Conservation (phyloP, 2,888 invertebrate species). For the Chrysopilus asiliformis region DNA sequence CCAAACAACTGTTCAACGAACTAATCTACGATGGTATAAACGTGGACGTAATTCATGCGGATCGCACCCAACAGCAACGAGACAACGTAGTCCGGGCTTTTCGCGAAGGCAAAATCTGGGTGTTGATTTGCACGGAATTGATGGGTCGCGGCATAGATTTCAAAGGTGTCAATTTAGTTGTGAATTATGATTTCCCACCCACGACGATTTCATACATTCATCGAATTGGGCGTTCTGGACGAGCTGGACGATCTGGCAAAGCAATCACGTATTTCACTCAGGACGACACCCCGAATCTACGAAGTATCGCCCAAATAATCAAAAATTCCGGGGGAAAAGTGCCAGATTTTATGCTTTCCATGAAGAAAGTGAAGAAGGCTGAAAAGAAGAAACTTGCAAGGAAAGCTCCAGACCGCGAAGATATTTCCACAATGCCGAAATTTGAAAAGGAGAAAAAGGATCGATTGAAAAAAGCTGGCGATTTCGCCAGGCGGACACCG, state of each 20-base stretch:
- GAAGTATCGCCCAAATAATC: slow-evolving; percentile 84
- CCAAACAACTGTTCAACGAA: slow-evolving; percentile 82
- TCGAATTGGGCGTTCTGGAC: slow-evolving; percentile 77
- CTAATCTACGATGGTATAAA: slow-evolving; percentile 84
- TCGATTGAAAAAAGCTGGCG: slow-evolving; percentile 6
- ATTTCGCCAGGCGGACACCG: too few relatives aligned
- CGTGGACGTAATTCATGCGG: slow-evolving; percentile 87
- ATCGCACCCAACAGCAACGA: slow-evolving; percentile 75
- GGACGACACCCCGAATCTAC: slow-evolving; percentile 70
- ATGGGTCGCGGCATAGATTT: slow-evolving; percentile 96
- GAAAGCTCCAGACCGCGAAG: slow-evolving; percentile 49
- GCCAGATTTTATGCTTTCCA: slow-evolving; percentile 75
- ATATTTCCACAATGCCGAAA: slow-evolving; percentile 45
- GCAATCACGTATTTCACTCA: slow-evolving; percentile 92
- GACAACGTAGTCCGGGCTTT: slow-evolving; percentile 86
- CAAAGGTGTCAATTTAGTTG: slow-evolving; percentile 86
- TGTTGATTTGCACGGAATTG: slow-evolving; percentile 91
- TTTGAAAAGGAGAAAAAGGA: slow-evolving; percentile 22
- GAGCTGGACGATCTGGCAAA: slow-evolving; percentile 78
- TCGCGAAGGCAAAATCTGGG: slow-evolving; percentile 86
- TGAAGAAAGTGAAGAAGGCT: slow-evolving; percentile 54
- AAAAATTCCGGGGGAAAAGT: slow-evolving; percentile 84
- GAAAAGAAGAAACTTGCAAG: slow-evolving; percentile 43
- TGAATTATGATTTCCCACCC: slow-evolving; percentile 96
- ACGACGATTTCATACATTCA: slow-evolving; percentile 84